A percentile compares a stretch with the other conserved stretches of the same genome.
Evolutionary conservation across 2,113 vertebrate species (phyloP).

Genomic region (Triplophysa rosa): DNA sequence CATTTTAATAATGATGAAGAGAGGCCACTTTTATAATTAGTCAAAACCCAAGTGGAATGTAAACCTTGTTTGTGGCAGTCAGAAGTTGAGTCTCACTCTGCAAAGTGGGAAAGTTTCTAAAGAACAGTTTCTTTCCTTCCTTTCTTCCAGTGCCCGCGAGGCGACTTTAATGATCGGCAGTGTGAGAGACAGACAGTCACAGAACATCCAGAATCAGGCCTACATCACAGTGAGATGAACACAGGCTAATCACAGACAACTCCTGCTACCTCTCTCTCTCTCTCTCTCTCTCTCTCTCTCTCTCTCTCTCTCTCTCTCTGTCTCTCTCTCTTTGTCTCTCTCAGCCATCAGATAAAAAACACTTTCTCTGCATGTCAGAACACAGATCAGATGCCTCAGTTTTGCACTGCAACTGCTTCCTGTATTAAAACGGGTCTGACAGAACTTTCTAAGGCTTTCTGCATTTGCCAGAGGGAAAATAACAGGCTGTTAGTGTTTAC

Average conservation of each 20-base stretch:
- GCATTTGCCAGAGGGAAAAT: conserved; percentile 8
- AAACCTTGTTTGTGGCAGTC: conserved; percentile 39
- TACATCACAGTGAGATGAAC: conserved; percentile 78
- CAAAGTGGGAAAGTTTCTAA: conserved; percentile 70
- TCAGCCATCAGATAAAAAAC: conserved; percentile 69
- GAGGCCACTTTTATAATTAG: background rate
- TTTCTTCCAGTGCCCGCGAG: conserved; percentile 76
- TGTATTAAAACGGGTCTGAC: conserved; percentile 34
- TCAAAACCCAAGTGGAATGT: background rate
- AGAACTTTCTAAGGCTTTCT: conserved; percentile 38
- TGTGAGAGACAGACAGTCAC: conserved; percentile 68
- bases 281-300: conserved; percentile 61
- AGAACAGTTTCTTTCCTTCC: conserved; percentile 68
- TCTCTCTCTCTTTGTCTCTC: conserved; percentile 57
- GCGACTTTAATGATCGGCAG: conserved; percentile 78
- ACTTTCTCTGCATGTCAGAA: background rate
- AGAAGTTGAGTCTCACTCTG: conserved; percentile 48
- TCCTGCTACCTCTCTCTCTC: conserved; percentile 64
- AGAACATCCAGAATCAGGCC: conserved; percentile 73
- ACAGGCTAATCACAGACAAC: conserved; percentile 69
- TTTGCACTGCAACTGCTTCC: conserved; percentile 22
- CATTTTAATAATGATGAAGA: background rate
- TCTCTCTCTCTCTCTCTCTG: no score
- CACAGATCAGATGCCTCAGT: conserved; percentile 40
- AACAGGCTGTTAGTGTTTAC: conserved; percentile 2